These are phyloP conservation scores for Linurgus olivaceus DNA, from an alignment of 2,797 vertebrate genomes.

Conservation along the genomic window DNA sequence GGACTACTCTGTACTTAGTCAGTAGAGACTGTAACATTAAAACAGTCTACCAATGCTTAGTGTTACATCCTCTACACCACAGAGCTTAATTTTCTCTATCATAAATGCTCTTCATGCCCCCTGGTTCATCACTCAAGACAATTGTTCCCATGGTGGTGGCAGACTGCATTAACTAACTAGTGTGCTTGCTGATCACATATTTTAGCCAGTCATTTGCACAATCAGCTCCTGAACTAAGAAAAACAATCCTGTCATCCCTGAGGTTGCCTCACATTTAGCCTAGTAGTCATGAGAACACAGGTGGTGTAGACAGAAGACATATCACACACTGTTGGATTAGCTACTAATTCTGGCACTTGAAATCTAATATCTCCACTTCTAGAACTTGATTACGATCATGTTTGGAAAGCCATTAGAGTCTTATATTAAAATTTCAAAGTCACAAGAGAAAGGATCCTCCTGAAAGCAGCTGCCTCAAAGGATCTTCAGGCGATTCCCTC, in stretches of 20 bases:
- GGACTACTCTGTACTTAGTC: neutral
- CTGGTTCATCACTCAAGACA: neutral
- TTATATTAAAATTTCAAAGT: neutral
- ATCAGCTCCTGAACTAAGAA: neutral
- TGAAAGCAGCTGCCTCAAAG: neutral
- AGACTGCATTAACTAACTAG: neutral
- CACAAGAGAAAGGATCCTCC: neutral
- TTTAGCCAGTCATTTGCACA: neutral
- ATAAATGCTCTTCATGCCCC: neutral
- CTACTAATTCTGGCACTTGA: neutral
- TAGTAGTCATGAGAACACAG: neutral
- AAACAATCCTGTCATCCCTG: neutral
- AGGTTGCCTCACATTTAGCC: neutral
- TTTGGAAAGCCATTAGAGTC: neutral
- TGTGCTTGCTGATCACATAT: neutral
- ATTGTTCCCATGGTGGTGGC: neutral
- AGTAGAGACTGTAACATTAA: neutral
- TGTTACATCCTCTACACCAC: neutral
- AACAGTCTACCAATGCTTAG: neutral
- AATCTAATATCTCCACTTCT: neutral
- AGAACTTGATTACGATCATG: neutral
- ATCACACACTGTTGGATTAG: neutral
- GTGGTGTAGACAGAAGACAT: neutral
- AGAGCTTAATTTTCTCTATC: neutral
- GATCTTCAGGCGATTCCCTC: neutral